Conservation (phyloP, 2,888 invertebrate genomes). For the Mythimna loreyi region DNA sequence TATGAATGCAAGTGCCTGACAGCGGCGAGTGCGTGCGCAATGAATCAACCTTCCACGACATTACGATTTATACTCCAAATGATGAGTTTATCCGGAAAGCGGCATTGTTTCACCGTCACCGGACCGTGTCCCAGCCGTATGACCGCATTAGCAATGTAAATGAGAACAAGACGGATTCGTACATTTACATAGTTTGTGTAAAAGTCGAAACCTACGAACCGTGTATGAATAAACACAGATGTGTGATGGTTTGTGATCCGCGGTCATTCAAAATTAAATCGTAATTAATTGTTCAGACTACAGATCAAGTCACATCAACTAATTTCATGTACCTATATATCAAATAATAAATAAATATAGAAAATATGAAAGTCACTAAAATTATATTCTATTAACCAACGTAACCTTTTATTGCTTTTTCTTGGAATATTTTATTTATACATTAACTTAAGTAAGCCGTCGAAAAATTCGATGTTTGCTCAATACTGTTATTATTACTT, state of each 20-base stretch:
- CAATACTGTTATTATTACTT: background rate
- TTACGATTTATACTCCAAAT: slow-evolving; percentile 57
- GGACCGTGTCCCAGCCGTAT: slow-evolving; percentile 44
- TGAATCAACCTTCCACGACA: slow-evolving; percentile 51
- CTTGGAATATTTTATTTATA: background rate
- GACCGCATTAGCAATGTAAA: slow-evolving; percentile 66
- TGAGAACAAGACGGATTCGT: slow-evolving; percentile 60
- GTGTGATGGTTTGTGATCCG: slow-evolving; percentile 14
- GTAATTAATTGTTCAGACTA: background rate
- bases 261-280: slow-evolving; percentile 2
- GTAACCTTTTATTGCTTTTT: background rate
- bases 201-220: slow-evolving; percentile 53
- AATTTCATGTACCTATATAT: background rate
- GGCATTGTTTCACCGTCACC: slow-evolving; percentile 51
- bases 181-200: slow-evolving; percentile 63
- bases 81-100: slow-evolving; percentile 59
- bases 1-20: slow-evolving; percentile 42
- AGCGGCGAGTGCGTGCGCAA: slow-evolving; percentile 33
- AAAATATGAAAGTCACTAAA: background rate
- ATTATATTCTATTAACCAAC: background rate
- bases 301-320: background rate
- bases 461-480: background rate
- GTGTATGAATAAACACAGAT: slow-evolving; percentile 24
- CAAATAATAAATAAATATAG: background rate
- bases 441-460: background rate